Evolutionary conservation across 2,888 invertebrate species (phyloP), one percentile per base, ranked within the genome.

Genomic region (Dolichomitus sp.): DNA sequence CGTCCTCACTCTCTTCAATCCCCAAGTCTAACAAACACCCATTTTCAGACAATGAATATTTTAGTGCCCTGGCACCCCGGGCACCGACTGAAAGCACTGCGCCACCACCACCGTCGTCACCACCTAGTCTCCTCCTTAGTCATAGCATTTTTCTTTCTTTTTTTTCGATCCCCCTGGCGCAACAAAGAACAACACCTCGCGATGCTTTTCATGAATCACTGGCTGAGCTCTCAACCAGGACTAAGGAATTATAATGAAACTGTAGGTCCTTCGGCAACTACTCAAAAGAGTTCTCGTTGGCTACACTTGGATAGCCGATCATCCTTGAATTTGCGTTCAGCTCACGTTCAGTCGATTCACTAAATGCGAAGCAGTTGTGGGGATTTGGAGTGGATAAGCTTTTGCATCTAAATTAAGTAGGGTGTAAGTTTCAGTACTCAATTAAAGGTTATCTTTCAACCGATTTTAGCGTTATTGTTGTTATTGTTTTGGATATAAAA

Each of bases 31-130:
- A 90, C 90, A 90, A 90, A 90, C 90, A 87, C 88, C 90, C 89
- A 90, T 90, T 90, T 90, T 87, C 85, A 90, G 88, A 90, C 89
- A 89, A 91, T 91, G 90, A 91, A 91, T 91, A 90, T 90, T 91
- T 90, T 89, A 91, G 89, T 78, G 85, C 80, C 81, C 84, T 85
- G 85, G 85, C 72, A 79, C 83, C 83, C 84, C 84, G 86, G 85
- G 85, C 75, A 70, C 81, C 83, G 85, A 85, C 84, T 89, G 90
- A 90, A 90, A 90, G 90, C 89, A 83, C 84, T 84, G 84, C 86
- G 80, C 74, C 74, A 75, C 75, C 78, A 63, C 63, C 54, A 37
- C 66, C 78, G 42, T 65, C 40, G 40, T 23, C 66, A 50, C 82
- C 50, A 37, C 54, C 42, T 33, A 11, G 6, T 17, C 52, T 42